Base-by-base conservation (phyloP, 2,113 vertebrate species). In the Chamaetylas fuelleborni region DNA sequence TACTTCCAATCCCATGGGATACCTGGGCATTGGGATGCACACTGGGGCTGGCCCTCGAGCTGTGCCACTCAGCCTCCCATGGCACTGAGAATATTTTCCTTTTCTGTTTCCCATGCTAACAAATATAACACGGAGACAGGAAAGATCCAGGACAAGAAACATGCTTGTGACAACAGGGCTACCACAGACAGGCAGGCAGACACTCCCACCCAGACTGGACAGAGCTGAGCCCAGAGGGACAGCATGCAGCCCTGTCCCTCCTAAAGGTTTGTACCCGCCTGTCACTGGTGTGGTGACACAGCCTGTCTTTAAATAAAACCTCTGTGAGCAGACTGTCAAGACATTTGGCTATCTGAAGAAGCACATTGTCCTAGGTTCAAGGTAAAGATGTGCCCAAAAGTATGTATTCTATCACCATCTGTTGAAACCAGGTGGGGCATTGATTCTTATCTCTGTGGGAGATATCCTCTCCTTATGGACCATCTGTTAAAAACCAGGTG, bases 21-120 rank as follows among this genome's bases (percentile, higher is more conserved):
- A 8, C 29, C 22, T 0, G 0, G 42, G 36, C 36, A 53, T 1
- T 9, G 36, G 73, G 77, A 62, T 6, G 14, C 14, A 12, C 1
- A 0, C 5, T 3, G 23, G 19, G 57, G 40, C 34, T 6, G 11
- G 17, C 42, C 45, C 54, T 54, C 1, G 5, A 24, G 25, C 71
- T 54, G 50, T 36, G 33, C 15, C 79, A n/a, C n/a, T 36, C 62
- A 22, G 62, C 28, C 29, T 51, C 19, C 45, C 22, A 26, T 0
- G 0, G 70, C 31, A 15, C 38, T 1, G 4, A 58, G 19, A 18
- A 29, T 11, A 14, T 43, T 53, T 22, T 29, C n/a, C 15, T 67
- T 54, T 40, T 38, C 58, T 48, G 28, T 36, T 62, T 62, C n/a
- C 69, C 5, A 1, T 28, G 43, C 12, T 60, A 47, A 50, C 7